A percentile compares a stretch with the other conserved stretches of the same genome.
Evolutionary conservation across 2,797 vertebrate species (phyloP).

Genomic region (Acipenser ruthenus): DNA sequence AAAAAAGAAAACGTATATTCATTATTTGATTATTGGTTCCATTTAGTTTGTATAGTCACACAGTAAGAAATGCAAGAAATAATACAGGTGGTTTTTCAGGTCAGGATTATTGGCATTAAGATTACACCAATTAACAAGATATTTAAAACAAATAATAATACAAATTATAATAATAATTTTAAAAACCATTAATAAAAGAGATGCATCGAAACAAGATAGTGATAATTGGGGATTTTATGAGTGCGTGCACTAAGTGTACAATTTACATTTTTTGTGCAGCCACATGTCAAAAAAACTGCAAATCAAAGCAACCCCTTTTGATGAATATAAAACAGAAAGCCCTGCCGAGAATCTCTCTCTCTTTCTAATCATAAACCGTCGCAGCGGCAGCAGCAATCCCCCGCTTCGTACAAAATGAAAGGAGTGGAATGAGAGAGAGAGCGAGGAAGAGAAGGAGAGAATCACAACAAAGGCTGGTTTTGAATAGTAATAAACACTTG

Average conservation of each 20-base stretch:
- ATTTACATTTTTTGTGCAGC: constrained; percentile 60
- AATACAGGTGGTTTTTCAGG: too few relatives aligned
- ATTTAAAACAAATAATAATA: too few relatives aligned
- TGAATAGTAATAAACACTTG: constrained; percentile 68
- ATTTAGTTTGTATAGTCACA: too few relatives aligned
- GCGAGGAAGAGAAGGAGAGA: constrained; percentile 29
- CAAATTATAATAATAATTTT: too few relatives aligned
- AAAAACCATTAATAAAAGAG: too few relatives aligned
- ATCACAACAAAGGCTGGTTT: constrained; percentile 69
- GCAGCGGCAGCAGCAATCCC: constrained; percentile 49
- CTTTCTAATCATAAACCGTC: constrained; percentile 66
- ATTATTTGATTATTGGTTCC: too few relatives aligned
- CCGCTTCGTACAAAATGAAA: constrained; percentile 54
- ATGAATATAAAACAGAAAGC: constrained; percentile 78
- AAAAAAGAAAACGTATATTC: too few relatives aligned
- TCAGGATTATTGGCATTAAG: too few relatives aligned
- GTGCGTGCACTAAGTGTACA: constrained; percentile 46
- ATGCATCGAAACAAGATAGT: too few relatives aligned
- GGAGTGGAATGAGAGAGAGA: constrained; percentile 51
- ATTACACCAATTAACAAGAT: too few relatives aligned
- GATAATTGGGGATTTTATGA: constrained; percentile 19
- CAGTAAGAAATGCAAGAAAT: too few relatives aligned
- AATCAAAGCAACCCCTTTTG: constrained; percentile 77
- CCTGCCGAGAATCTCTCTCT: constrained; percentile 64
- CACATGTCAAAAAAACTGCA: constrained; percentile 69